Base-by-base conservation (phyloP, 2,113 vertebrate species). In the Anguilla japonica region DNA sequence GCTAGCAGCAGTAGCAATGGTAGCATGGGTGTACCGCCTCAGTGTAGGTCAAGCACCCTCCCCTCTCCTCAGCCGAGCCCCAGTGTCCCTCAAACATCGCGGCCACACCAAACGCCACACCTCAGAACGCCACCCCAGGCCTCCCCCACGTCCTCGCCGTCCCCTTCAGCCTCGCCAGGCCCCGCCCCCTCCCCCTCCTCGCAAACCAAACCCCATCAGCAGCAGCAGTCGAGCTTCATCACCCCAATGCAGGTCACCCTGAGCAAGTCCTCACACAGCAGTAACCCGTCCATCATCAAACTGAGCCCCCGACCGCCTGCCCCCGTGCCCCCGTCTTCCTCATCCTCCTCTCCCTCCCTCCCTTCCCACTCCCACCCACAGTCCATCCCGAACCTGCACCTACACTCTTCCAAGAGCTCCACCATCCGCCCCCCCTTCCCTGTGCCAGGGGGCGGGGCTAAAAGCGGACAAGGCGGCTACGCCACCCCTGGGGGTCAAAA, bases 181-280 rank as follows among this genome's bases (percentile, higher is more conserved):
- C 22, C 89, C 7, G 81, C 85, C 56, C 88, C 90, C 41, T 83
- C 81, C 20, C 84, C 87, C 0, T 83, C 82, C 50, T 22, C 89
- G 40, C 94, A 90, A 0, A 71, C 88, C 22, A 89, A 89, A 85
- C 88, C 96, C 92, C 90, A 94, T 94, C 18, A 93, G 94, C 87
- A 90, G 93, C 91, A 95, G 94, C 94, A 96, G 95, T 94, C 95
- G 0, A 95, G 92, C 87, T 96, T 96, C 90, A 95, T 96, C 91
- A 96, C 95, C 20, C 95, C 95, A 20, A 96, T 96, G 96, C 96
- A 96, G 63, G 96, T 95, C 43, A 96, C 95, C 0, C 94, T 96
- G 90, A 96, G 95, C 46, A 96, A 96, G 88, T 94, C 95, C 15
- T 84, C 93, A 34, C 95, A 95, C 92, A 95, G 94, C 92, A 93